A percentile compares a stretch with the other conserved stretches of the same genome.
Evolutionary conservation across 2,797 vertebrate species (phyloP).

Genomic region (Muscicapa comitata): DNA sequence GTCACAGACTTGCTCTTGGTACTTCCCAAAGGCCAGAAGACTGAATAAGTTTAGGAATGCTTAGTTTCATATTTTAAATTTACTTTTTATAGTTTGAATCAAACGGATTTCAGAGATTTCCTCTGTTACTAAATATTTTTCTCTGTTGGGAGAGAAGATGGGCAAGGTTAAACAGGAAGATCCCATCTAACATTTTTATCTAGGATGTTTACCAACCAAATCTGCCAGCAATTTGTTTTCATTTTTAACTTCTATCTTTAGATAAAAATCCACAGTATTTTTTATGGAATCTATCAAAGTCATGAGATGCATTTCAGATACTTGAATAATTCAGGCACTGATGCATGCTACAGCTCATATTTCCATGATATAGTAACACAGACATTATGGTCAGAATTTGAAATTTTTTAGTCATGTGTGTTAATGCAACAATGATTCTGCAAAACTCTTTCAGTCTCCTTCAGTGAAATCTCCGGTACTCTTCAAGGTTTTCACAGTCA

Average conservation of each 20-base stretch:
- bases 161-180: not conserved
- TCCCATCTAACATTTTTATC: not conserved
- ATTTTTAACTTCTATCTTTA: not conserved
- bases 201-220: not conserved
- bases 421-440: not conserved
- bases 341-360: not conserved
- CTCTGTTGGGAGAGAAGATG: not conserved
- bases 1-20: not conserved
- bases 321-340: slow-evolving; percentile 27
- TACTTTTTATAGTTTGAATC: not conserved
- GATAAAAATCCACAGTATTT: not conserved
- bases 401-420: not conserved
- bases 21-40: not conserved
- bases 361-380: not conserved
- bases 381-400: not conserved
- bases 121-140: not conserved
- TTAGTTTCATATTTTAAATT: not conserved
- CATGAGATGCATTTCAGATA: slow-evolving; percentile 18
- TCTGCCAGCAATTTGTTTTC: not conserved
- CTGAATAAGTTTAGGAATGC: not conserved
- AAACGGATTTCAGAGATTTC: not conserved
- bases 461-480: not conserved
- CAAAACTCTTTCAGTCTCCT: not conserved
- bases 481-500: not conserved
- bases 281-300: not conserved